These are phyloP conservation scores for Macroglossus sobrinus DNA, from an alignment of 2,113 vertebrate species.

Conservation along the genomic window DNA sequence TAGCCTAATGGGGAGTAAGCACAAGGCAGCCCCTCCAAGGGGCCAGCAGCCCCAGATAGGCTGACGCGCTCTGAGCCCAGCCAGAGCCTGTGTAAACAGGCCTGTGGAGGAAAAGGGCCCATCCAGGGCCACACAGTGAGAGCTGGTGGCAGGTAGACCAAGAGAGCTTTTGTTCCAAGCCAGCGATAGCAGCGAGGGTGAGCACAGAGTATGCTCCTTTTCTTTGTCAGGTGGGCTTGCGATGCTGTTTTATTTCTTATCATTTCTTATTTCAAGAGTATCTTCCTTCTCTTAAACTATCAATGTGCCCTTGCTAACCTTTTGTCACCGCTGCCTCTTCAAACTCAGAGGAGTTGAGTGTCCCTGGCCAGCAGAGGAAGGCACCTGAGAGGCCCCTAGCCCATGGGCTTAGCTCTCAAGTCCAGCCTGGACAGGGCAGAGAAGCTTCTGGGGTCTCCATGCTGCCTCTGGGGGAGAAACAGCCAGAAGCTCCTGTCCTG, in stretches of 20 bases:
- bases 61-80: too few species aligned
- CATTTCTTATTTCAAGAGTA: background rate
- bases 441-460: slow-evolving; percentile 24
- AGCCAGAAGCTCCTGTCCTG: background rate
- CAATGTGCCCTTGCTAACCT: slow-evolving; percentile 61
- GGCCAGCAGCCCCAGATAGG: background rate
- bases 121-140: background rate
- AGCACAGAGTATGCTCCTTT: rapidly evolving
- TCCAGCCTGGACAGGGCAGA: background rate
- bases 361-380: background rate
- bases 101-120: background rate
- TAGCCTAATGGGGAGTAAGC: background rate
- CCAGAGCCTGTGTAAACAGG: background rate
- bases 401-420: background rate
- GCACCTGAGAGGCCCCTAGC: background rate
- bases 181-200: background rate
- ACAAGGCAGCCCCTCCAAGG: background rate
- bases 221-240: background rate
- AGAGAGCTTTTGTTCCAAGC: background rate
- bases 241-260: background rate
- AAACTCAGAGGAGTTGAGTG: slow-evolving; percentile 66
- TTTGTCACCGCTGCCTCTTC: slow-evolving; percentile 59
- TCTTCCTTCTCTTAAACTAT: background rate
- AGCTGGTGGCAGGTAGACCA: background rate
- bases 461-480: background rate